These are phyloP conservation scores for Drosophila siamana DNA, from an alignment of 2,888 invertebrate genomes.

Conservation along the genomic window DNA sequence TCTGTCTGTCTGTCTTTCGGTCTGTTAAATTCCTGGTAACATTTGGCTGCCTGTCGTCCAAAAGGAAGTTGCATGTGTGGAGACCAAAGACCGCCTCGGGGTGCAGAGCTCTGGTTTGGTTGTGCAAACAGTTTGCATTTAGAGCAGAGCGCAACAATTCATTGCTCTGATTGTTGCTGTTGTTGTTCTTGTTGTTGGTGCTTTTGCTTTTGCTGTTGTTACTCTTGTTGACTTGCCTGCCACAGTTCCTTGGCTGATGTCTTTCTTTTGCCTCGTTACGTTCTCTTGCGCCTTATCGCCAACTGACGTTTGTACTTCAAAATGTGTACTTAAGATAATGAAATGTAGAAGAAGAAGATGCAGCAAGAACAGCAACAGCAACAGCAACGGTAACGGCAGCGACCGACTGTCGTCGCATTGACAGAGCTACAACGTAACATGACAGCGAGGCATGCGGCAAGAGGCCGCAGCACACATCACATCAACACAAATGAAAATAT, in stretches of 20 bases:
- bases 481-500: constrained; percentile 34
- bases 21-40: constrained; percentile 36
- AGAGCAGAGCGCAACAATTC: constrained; percentile 54
- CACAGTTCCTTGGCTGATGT: constrained; percentile 57
- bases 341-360: constrained; percentile 54
- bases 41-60: constrained; percentile 23
- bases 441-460: constrained; percentile 35
- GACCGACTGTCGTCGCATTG: constrained; percentile 33
- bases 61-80: constrained; percentile 13
- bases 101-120: constrained; percentile 22
- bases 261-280: constrained; percentile 61
- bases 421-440: constrained; percentile 33
- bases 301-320: constrained; percentile 82
- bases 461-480: constrained; percentile 2
- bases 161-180: constrained; percentile 54
- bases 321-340: constrained; percentile 82
- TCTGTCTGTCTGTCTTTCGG: background rate
- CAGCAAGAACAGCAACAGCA: constrained; percentile 21
- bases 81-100: background rate
- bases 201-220: constrained; percentile 29
- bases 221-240: constrained; percentile 62
- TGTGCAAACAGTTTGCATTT: constrained; percentile 78
- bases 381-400: constrained; percentile 16
- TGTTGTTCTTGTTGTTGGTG: constrained; percentile 35
- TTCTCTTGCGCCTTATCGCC: constrained; percentile 66